Evolutionary conservation across 2,888 invertebrate genomes (phyloP), one percentile per base, ranked within the genome.

Genomic region (Nasonovia ribisnigri): DNA sequence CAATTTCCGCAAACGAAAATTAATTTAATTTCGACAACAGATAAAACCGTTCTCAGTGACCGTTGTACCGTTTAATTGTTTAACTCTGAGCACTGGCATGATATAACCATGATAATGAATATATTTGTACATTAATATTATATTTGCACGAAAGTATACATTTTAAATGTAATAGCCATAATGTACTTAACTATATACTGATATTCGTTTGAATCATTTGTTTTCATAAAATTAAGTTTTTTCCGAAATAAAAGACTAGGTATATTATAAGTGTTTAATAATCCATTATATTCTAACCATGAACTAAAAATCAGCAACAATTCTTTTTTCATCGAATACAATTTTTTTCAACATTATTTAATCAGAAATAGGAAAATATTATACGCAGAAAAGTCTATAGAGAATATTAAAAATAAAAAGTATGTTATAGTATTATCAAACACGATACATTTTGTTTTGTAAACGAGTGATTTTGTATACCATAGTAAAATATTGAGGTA

Each of bases 31-130:
- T 60, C 29, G 88, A 29, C 48, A 77, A 88, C 36, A 51, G 42
- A 36, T 86, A n/a, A 86, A 54, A 42, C 13, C 3, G 26, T 51
- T 36, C 51, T 87, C 51, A n/a, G n/a, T 54, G 77, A 88, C 43
- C 92, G 43, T 84, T 89, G 84, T 54, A 92, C 88, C 54, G 54
- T 88, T 88, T 92, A 60, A 88, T 54, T 10, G 24, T 51, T 84
- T 16, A 51, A 16, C 36, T 36, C 84, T 5, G 16, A n/a, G 16
- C n/a, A n/a, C 29, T 16, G 0, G 16, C n/a, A 36, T 57, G 26
- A 26, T 26, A 57, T 16, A 26, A 26, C 26, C 26, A 13, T 6
- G 42, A 57, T 90, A n/a, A 46, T 57, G n/a, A 67, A n/a, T 67
- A 67, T 67, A 67, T n/a, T n/a, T n/a, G n/a, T n/a, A n/a, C n/a